phyloP scores from a whole-genome alignment of 2,113 vertebrate genomes.

The Cryptomyrus ogoouensis region DNA sequence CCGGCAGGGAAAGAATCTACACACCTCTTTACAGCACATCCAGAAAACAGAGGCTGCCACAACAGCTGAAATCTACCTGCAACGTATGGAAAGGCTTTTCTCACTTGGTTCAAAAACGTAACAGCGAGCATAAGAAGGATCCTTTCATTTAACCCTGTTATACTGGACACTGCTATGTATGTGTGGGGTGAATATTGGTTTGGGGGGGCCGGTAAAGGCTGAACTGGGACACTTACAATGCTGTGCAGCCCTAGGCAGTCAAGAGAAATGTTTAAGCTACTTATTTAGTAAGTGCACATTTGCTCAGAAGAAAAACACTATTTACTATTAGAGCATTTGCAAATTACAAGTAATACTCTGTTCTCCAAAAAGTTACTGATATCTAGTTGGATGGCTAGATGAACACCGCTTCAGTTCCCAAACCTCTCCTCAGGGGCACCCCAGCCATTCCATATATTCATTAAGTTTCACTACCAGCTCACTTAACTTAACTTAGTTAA shows the following conservation, averaged over 20 bases:
- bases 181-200: not conserved
- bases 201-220: not conserved
- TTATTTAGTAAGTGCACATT: not conserved
- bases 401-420: not conserved
- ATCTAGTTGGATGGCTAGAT: not conserved
- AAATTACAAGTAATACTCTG: not conserved
- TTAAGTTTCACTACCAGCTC: not conserved
- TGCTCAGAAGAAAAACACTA: not conserved
- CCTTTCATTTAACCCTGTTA: not conserved
- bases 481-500: not conserved
- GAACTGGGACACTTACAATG: not conserved
- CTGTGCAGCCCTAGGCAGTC: not conserved
- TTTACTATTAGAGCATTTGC: not conserved
- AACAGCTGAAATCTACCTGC: not conserved
- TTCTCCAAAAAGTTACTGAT: not conserved
- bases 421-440: not conserved
- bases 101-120: not conserved
- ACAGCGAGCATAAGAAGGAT: not conserved
- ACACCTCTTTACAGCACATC: not conserved
- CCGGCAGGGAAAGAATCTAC: not conserved
- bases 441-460: not conserved
- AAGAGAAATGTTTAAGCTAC: not conserved
- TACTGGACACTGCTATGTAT: not conserved
- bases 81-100: not conserved
- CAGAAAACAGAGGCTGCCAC: not conserved